Evolutionary conservation across 1,140 invertebrate genomes (phyloP).

Genomic region (Myzus persicae): DNA sequence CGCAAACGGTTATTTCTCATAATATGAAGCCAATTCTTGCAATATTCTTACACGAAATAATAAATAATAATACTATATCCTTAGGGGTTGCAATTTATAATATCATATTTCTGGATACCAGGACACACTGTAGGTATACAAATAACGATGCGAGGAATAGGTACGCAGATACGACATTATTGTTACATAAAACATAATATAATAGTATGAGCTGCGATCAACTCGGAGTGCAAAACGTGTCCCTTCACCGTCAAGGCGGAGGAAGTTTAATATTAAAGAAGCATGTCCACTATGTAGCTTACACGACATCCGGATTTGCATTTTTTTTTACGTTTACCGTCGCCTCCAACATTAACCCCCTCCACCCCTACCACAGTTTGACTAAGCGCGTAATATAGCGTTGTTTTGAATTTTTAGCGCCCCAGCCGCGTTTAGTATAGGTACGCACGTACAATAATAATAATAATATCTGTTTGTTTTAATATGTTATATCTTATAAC

Average conservation of each 20-base stretch:
- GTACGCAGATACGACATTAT: background rate
- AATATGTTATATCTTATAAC: no score
- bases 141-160: background rate
- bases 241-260: no score
- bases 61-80: background rate
- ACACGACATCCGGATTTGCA: background rate
- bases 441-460: no score
- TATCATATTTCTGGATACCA: background rate
- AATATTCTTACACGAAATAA: background rate
- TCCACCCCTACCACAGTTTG: background rate
- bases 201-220: background rate
- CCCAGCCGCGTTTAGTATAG: background rate
- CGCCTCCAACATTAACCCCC: no score
- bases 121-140: background rate
- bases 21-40: background rate
- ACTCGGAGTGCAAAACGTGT: background rate
- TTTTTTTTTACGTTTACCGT: constrained; percentile 19
- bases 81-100: background rate
- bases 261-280: constrained; percentile 29
- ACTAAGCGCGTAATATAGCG: background rate
- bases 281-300: constrained; percentile 14
- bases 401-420: constrained; percentile 25
- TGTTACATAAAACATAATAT: background rate
- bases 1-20: background rate
- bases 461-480: no score